Evolutionary conservation across 2,888 invertebrate species (phyloP), one percentile per base, ranked within the genome.

Genomic region (Eupithecia tripunctaria): DNA sequence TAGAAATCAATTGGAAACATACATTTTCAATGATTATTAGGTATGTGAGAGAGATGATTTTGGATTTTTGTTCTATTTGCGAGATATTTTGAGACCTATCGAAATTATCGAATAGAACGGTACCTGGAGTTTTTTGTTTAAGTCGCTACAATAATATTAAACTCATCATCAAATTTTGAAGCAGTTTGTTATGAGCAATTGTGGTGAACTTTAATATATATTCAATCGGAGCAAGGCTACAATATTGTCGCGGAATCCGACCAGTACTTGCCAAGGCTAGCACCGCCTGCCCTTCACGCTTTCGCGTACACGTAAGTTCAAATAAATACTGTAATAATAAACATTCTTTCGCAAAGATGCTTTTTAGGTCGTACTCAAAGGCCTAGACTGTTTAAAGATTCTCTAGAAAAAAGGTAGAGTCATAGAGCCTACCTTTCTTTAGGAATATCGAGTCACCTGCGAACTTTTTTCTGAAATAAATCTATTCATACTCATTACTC

Each of bases 221-320:
- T 71, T 74, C 70, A 77, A 74, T 47, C 74, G 70, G 74, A 75
- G 71, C 77, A 73, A 76, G 77, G 74, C 64, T 68, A 38, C 71
- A 76, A 73, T 73, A 78, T 78, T 80, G 78, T 77, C 75, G 72
- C 74, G 75, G 72, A 73, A 71, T 71, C 67, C 68, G 70, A 64
- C 69, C 69, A 67, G 74, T 65, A 66, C 68, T 41, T 67, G 70
- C 71, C 82, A 83, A 85, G 85, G 85, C 76, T 79, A 77, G 51
- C 62, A 32, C 72, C 79, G 80, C 68, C 71, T 85, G 89, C 88
- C 91, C 89, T 91, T 91, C 91, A 90, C 91, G 88, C 89, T 91
- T 91, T 91, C 91, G 82, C 85, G 81, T 82, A 60, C 79, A 79
- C 79, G 73, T 72, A 68, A 51, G 63, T 73, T 18, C 18, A 60